Base-by-base conservation (phyloP, 2,113 vertebrate genomes). In the Bombycilla garrulus region DNA sequence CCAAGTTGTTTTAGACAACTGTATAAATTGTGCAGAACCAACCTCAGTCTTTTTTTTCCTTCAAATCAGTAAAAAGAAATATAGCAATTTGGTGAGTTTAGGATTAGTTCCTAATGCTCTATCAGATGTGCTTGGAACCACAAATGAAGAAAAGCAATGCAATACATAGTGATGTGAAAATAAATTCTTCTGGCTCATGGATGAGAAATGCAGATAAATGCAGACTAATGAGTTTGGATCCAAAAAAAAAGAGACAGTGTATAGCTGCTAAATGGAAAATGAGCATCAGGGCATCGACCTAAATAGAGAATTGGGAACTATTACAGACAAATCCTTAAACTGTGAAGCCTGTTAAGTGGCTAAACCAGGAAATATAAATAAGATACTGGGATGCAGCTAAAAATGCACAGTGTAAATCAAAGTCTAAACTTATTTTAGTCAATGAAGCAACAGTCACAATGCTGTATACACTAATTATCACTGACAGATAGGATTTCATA, bases 171-270 rank as follows among this genome's bases (percentile, higher is more conserved):
- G 17, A 85, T 35, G 35, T 77, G 84, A 84, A 81, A 93, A 83
- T 8, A 12, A 95, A 90, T 26, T 19, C 47, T 79, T 61, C 60
- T 94, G 53, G 38, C 45, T 93, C 6, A 28, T 36, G 31, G 42
- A 70, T 77, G 84, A 76, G 22, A 95, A 95, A 95, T 71, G 38
- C 22, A 94, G 81, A 83, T 78, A 93, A 86, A 92, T 81, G n/a
- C 51, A 67, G 35, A 81, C 33, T 94, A 88, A 87, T 78, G 73
- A 87, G 36, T 65, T 10, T 91, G 90, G 57, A 88, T 90, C n/a
- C 0, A 12, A 87, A 87, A 73, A 80, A 80, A 84, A 58, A 42
- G 5, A 82, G 36, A 88, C 10, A 33, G 25, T 3, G 8, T 57
- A 53, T 15, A 61, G 60, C 15, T 86, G 33, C 47, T 94, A 94